These are phyloP conservation scores for Willisornis vidua DNA, from an alignment of 2,113 vertebrate species.

Conservation along the genomic window DNA sequence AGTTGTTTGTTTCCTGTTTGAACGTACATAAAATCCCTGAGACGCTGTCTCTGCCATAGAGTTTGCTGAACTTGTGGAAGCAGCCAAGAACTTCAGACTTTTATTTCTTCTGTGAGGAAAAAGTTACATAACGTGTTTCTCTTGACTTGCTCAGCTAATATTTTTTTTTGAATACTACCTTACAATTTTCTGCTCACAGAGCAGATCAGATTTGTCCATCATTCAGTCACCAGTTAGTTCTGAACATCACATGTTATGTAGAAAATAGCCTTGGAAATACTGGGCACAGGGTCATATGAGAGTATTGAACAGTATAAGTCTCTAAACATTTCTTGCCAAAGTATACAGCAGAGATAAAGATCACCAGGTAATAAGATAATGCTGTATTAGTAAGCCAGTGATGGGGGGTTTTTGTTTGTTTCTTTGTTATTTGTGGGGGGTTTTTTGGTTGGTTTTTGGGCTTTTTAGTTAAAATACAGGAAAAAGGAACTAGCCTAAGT, in stretches of 20 bases:
- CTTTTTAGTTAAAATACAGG: not conserved
- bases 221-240: not conserved
- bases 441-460: too few species aligned
- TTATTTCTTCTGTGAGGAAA: not conserved
- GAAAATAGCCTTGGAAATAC: not conserved
- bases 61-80: not conserved
- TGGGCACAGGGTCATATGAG: not conserved
- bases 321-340: not conserved
- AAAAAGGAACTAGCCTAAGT: not conserved
- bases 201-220: not conserved
- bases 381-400: not conserved
- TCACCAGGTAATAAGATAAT: not conserved
- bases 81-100: not conserved
- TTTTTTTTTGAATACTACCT: not conserved
- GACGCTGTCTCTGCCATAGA: too few species aligned
- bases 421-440: too few species aligned
- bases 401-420: not conserved
- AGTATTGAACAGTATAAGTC: not conserved
- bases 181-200: not conserved
- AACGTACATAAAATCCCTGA: too few species aligned
- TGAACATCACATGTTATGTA: not conserved
- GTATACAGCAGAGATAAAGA: not conserved
- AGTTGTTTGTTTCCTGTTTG: not conserved
- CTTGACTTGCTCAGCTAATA: not conserved
- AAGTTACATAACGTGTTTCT: not conserved